A percentile compares a stretch with the other conserved stretches of the same genome.
These are phyloP conservation scores for Oostethus manadensis DNA, from an alignment of 2,113 vertebrate species.

Conservation along the genomic window DNA sequence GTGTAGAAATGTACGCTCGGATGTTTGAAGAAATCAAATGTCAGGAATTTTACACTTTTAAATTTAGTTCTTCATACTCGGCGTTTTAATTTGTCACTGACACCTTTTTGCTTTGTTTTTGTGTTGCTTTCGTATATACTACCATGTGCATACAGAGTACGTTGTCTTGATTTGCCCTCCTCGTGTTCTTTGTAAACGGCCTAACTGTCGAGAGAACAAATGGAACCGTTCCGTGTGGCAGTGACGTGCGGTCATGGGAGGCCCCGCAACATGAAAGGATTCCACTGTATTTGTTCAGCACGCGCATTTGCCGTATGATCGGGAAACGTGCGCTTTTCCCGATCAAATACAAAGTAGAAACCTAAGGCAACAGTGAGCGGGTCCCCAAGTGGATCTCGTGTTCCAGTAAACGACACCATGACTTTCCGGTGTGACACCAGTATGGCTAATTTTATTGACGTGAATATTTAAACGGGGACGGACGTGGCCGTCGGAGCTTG, in stretches of 20 bases:
- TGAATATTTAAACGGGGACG: no score
- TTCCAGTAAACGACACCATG: no score
- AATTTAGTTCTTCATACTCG: constrained; percentile 65
- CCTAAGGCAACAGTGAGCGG: no score
- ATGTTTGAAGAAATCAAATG: constrained; percentile 62
- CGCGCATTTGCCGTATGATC: no score
- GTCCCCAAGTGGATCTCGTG: no score
- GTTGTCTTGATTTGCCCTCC: constrained; percentile 62
- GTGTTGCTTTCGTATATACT: constrained; percentile 70
- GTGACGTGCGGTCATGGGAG: constrained; percentile 35
- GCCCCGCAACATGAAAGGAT: no score
- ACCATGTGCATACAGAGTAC: constrained; percentile 72
- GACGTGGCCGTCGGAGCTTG: no score
- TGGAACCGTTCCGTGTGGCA: constrained; percentile 70
- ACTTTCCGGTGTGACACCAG: no score
- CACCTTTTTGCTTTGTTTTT: constrained; percentile 24
- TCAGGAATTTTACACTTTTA: constrained; percentile 53
- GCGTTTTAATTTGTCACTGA: constrained; percentile 72
- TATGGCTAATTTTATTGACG: no score
- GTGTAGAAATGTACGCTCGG: constrained; percentile 76
- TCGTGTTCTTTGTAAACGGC: constrained; percentile 61
- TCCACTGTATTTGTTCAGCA: no score
- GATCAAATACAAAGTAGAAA: no score
- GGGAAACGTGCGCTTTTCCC: no score
- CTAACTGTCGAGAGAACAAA: constrained; percentile 64